These are phyloP conservation scores for Jaculus jaculus DNA, from an alignment of 2,113 vertebrate genomes.

Conservation along the genomic window DNA sequence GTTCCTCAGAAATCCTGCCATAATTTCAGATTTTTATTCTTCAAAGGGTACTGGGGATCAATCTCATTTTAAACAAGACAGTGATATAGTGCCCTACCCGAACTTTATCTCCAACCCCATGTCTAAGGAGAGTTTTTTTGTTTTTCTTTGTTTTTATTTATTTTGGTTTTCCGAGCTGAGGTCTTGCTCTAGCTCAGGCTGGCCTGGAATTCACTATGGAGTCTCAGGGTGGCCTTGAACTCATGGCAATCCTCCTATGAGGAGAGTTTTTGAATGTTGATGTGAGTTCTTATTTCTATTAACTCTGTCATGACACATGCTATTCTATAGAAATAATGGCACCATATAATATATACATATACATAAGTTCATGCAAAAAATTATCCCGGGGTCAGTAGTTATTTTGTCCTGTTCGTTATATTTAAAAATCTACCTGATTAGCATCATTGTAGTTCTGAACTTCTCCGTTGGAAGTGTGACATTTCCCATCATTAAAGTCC, in stretches of 20 bases:
- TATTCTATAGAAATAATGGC: not conserved
- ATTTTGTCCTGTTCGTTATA: not conserved
- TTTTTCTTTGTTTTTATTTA: too few species aligned
- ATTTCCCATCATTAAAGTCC: constrained; percentile 94
- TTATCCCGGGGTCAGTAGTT: not conserved
- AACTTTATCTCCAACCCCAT: not conserved
- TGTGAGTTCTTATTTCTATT: not conserved
- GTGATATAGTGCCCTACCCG: too few species aligned
- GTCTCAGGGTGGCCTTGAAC: too few species aligned
- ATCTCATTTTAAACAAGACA: too few species aligned
- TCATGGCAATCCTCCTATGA: too few species aligned
- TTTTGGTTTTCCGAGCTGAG: too few species aligned
- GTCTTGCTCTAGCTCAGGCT: too few species aligned
- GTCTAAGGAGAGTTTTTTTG: not conserved
- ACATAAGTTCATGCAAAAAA: too few species aligned
- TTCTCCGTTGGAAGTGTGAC: constrained; percentile 86
- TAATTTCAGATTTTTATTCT: not conserved
- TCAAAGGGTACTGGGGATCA: too few species aligned
- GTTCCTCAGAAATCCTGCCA: not conserved
- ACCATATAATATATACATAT: not conserved
- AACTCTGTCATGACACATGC: accelerated
- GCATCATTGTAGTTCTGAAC: constrained; percentile 91
- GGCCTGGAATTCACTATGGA: too few species aligned
- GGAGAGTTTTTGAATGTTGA: not conserved
- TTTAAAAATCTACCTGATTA: constrained; percentile 86